Conservation (phyloP, 2,113 vertebrate species). For the Colistium nudipinnis region DNA sequence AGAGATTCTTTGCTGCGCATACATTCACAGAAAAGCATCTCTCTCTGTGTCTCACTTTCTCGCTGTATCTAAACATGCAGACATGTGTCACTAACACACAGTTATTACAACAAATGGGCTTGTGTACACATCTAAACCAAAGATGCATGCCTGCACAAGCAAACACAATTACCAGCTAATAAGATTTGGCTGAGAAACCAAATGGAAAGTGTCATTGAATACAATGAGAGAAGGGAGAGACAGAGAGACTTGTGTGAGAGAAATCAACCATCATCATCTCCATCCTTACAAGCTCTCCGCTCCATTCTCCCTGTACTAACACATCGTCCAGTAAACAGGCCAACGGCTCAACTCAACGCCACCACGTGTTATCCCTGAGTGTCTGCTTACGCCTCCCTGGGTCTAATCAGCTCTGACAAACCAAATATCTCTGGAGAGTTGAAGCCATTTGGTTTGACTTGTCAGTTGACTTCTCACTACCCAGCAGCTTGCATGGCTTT, state of each 20-base stretch:
- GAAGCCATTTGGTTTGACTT: conserved; percentile 64
- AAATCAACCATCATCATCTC: conserved; percentile 67
- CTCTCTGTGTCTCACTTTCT: background rate
- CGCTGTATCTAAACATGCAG: conserved; percentile 21
- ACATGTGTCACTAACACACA: conserved; percentile 1
- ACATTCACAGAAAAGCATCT: background rate
- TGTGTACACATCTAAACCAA: conserved; percentile 19
- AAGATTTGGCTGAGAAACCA: conserved; percentile 51
- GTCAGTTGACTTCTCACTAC: conserved; percentile 64
- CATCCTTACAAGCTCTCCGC: conserved; percentile 45
- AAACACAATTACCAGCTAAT: conserved; percentile 56
- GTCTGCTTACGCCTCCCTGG: conserved; percentile 66
- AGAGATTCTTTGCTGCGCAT: conserved; percentile 32
- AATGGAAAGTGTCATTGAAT: conserved; percentile 37
- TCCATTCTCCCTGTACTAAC: conserved; percentile 64
- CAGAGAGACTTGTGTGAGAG: conserved; percentile 50
- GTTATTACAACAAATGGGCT: conserved; percentile 14
- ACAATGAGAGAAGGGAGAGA: conserved; percentile 20
- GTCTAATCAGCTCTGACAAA: conserved; percentile 76
- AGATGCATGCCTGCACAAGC: conserved; percentile 44
- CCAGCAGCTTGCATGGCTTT: conserved; percentile 54
- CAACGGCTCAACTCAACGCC: conserved; percentile 51
- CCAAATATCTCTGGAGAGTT: conserved; percentile 71
- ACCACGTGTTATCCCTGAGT: conserved; percentile 65
- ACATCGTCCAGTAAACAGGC: conserved; percentile 58